These are phyloP conservation scores for Hirundo rustica DNA, from an alignment of 2,797 vertebrate species.

Conservation along the genomic window DNA sequence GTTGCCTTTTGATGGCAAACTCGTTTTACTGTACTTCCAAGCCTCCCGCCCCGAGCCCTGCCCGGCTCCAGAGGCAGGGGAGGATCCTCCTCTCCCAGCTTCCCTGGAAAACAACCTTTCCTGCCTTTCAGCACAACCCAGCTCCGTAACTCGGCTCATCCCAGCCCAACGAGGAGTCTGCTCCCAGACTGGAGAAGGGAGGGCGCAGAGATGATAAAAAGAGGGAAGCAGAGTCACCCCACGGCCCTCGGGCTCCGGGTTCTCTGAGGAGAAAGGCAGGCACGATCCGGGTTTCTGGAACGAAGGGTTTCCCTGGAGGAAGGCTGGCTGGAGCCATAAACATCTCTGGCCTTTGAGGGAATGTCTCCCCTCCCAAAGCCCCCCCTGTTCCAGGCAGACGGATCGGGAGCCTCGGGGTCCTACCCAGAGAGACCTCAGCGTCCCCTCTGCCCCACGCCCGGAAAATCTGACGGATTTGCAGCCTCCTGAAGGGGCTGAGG, in stretches of 20 bases:
- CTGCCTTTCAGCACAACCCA: neutral
- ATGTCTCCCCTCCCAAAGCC: neutral
- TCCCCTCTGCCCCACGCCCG: neutral
- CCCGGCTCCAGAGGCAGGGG: neutral
- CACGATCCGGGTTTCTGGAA: neutral
- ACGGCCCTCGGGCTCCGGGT: neutral
- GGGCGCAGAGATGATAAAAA: neutral
- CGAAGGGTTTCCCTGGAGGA: neutral
- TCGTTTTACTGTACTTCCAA: conserved; percentile 70
- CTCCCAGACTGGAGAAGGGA: neutral
- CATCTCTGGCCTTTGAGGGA: neutral
- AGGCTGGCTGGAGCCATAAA: neutral
- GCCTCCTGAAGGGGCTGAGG: neutral
- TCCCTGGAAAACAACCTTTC: neutral
- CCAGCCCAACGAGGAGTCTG: neutral
- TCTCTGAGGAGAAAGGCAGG: neutral
- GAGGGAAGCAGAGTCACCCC: neutral
- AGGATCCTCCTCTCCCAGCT: neutral
- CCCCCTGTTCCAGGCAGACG: neutral
- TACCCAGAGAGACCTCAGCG: neutral
- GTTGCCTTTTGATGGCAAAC: conserved; percentile 82
- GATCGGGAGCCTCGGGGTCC: neutral
- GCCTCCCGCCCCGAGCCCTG: neutral
- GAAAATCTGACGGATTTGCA: neutral
- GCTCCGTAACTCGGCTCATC: accelerated